Conservation (phyloP, 2,797 vertebrate species). For the Galaxias olidus region DNA sequence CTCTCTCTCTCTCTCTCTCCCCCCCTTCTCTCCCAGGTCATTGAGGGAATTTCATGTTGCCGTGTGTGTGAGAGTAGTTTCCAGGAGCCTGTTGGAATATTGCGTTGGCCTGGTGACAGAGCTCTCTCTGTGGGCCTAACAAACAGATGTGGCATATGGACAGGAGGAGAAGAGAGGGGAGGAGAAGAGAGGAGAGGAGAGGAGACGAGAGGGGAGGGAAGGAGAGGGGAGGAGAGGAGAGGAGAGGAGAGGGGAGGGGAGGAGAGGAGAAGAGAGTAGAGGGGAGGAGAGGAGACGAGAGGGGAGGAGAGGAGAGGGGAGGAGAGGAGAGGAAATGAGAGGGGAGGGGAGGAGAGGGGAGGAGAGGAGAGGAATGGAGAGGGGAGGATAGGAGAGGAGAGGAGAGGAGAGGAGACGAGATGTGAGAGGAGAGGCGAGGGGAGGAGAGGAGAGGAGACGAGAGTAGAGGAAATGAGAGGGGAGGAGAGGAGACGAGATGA, state of each 20-base stretch:
- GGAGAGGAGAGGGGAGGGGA: slow-evolving; percentile 23
- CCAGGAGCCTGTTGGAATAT: slow-evolving; percentile 49
- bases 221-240: slow-evolving; percentile 3
- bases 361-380: too few species aligned
- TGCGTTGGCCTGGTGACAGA: slow-evolving; percentile 66
- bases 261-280: not conserved
- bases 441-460: not conserved
- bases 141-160: slow-evolving; percentile 73
- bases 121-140: slow-evolving; percentile 62
- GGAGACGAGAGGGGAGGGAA: not conserved
- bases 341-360: not conserved
- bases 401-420: slow-evolving; percentile 4
- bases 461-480: not conserved
- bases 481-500: slow-evolving; percentile 44
- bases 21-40: slow-evolving; percentile 42
- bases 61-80: slow-evolving; percentile 44
- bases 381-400: too few species aligned
- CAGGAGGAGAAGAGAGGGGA: slow-evolving; percentile 42
- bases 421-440: too few species aligned
- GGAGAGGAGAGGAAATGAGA: not conserved
- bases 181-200: not conserved
- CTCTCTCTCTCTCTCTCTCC: slow-evolving; percentile 14
- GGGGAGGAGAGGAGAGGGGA: not conserved
- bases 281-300: slow-evolving; percentile 35
- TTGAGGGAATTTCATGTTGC: slow-evolving; percentile 56